Evolutionary conservation across 30 jellyfish, hydroid and myxozoan species (phyloP).

Genomic region (Pseudorhiza aurosa): DNA sequence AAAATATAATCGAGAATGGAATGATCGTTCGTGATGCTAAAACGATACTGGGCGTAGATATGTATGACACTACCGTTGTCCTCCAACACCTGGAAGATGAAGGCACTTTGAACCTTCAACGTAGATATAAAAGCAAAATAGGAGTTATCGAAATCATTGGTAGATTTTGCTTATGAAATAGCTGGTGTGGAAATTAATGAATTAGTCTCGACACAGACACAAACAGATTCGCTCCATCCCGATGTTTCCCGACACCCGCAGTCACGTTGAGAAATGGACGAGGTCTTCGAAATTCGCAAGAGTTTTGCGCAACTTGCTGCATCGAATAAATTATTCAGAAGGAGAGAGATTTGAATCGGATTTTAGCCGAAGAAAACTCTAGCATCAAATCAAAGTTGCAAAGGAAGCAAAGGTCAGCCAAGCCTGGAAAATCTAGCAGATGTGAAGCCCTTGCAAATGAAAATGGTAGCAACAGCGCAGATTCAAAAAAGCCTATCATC

Average conservation of each 20-base stretch:
- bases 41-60: conserved; percentile 22
- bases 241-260: conserved; percentile 6
- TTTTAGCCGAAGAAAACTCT: conserved; percentile 24
- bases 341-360: conserved; percentile 23
- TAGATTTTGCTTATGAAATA: not conserved
- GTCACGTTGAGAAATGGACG: conserved; percentile 10
- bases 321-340: conserved; percentile 18
- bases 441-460: conserved; percentile 19
- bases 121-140: conserved; percentile 14
- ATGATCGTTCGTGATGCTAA: conserved; percentile 10
- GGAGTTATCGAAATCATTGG: conserved; percentile 26
- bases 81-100: conserved; percentile 18
- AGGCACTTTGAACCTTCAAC: conserved; percentile 10
- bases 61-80: conserved; percentile 20
- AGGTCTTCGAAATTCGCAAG: conserved; percentile 11
- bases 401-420: conserved; percentile 21
- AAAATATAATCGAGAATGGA: conserved; percentile 2
- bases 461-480: not conserved
- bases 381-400: conserved; percentile 10
- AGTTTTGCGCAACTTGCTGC: conserved; percentile 27
- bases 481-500: conserved; percentile 9
- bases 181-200: not conserved
- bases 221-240: conserved; percentile 7
- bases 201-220: conserved; percentile 14
- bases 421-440: conserved; percentile 29